Evolutionary conservation across 2,888 invertebrate genomes (phyloP).

Genomic region (Stenodera caucasica): DNA sequence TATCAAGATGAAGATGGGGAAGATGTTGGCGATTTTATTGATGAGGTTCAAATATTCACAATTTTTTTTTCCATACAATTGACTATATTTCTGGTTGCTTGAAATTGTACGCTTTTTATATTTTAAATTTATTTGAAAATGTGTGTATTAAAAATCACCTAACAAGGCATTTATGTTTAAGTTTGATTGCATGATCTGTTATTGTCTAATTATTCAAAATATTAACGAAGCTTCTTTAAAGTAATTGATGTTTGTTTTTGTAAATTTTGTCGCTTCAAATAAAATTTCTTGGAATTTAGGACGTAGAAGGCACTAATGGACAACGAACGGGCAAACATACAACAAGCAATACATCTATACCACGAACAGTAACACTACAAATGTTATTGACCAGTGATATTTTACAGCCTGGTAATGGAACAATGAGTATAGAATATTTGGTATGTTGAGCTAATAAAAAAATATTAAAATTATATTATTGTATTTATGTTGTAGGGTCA

Average conservation of each 20-base stretch:
- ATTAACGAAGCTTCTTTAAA: not conserved
- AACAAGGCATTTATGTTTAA: not conserved
- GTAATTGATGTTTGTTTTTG: not conserved
- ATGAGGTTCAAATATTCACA: slow-evolving; percentile 54
- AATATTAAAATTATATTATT: not conserved
- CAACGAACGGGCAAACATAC: slow-evolving; percentile 41
- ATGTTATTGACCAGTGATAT: slow-evolving; percentile 85
- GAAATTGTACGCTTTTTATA: slow-evolving; percentile 19
- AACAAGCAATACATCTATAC: slow-evolving; percentile 40
- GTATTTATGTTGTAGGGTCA: slow-evolving; percentile 67
- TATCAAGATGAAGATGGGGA: slow-evolving; percentile 61
- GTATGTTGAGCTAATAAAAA: slow-evolving; percentile 56
- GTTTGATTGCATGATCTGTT: not conserved
- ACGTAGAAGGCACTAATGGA: slow-evolving; percentile 45
- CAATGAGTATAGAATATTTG: slow-evolving; percentile 89
- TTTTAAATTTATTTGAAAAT: not conserved
- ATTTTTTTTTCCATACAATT: slow-evolving; percentile 21
- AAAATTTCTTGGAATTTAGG: slow-evolving; percentile 38
- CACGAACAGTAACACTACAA: slow-evolving; percentile 74
- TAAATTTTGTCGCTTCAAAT: not conserved
- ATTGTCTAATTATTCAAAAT: not conserved
- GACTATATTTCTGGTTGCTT: slow-evolving; percentile 4
- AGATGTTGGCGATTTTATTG: slow-evolving; percentile 61
- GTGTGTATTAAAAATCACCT: not conserved
- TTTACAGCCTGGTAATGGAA: slow-evolving; percentile 78